Percentiles rank a stretch among this genome's conserved stretches.
Evolutionary conservation across 1,140 invertebrate species (phyloP).

Genomic region (Psilanteris sp.): DNA sequence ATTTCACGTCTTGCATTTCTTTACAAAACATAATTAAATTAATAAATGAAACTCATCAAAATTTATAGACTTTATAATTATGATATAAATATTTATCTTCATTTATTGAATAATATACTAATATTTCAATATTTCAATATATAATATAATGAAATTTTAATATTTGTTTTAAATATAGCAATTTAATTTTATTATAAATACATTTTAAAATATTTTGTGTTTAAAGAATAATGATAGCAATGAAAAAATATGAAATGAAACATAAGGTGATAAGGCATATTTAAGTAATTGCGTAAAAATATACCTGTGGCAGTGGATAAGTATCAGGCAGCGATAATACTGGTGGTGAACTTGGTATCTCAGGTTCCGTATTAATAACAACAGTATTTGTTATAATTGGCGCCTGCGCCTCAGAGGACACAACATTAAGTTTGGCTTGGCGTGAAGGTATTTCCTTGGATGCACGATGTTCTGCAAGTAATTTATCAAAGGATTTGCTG

Average conservation of each 20-base stretch:
- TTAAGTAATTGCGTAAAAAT: not conserved
- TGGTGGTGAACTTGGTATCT: slow-evolving; percentile 75
- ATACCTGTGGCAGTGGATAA: slow-evolving; percentile 79
- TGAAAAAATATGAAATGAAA: slow-evolving; percentile 1
- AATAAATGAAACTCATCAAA: too few species aligned
- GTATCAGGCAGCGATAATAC: slow-evolving; percentile 77
- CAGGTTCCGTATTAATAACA: slow-evolving; percentile 63
- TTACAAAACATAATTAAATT: too few species aligned
- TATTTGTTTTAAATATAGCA: too few species aligned
- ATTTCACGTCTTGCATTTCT: too few species aligned
- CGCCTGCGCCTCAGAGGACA: slow-evolving; percentile 50
- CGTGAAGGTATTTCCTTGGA: slow-evolving; percentile 80
- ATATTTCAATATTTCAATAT: too few species aligned
- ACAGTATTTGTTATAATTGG: slow-evolving; percentile 58
- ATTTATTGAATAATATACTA: too few species aligned
- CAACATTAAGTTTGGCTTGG: slow-evolving; percentile 69
- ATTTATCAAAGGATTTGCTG: slow-evolving; percentile 88
- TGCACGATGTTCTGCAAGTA: slow-evolving; percentile 88
- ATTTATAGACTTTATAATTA: too few species aligned
- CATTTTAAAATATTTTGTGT: too few species aligned
- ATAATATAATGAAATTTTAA: too few species aligned
- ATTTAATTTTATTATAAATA: too few species aligned
- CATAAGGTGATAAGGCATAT: not conserved
- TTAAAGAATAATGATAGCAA: too few species aligned
- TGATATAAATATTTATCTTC: too few species aligned